Conservation (phyloP, 2,113 vertebrate genomes). For the Falco punctatus region DNA sequence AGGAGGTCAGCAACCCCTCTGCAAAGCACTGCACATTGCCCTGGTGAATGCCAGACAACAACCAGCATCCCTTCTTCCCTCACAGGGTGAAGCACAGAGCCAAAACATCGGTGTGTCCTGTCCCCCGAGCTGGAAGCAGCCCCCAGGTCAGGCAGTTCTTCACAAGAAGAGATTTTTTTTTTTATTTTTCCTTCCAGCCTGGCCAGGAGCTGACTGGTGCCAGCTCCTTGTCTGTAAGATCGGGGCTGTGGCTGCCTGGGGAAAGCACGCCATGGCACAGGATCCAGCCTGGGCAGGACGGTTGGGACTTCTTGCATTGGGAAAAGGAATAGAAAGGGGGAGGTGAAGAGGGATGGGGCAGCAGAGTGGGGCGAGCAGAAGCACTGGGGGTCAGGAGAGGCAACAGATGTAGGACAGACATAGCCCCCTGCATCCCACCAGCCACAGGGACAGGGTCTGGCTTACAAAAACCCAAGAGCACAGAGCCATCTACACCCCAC, state of each 20-base stretch:
- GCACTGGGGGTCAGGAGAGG: background rate
- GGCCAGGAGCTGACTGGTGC: fast-evolving
- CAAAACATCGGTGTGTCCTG: fast-evolving
- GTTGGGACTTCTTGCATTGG: background rate
- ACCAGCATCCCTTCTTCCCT: background rate
- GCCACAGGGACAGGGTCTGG: fast-evolving
- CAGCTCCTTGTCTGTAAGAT: background rate
- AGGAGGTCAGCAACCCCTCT: background rate
- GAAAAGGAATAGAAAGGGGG: background rate
- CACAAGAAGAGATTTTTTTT: background rate
- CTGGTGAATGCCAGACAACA: fast-evolving
- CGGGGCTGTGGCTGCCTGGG: background rate
- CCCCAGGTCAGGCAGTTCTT: background rate
- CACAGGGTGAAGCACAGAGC: background rate
- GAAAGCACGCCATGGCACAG: background rate
- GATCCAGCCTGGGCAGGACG: background rate
- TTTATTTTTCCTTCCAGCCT: background rate
- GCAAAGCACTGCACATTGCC: background rate
- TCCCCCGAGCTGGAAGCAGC: background rate
- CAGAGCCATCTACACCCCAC: background rate
- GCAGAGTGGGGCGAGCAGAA: background rate
- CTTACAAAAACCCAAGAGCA: background rate
- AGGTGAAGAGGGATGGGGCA: background rate
- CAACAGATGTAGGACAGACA: fast-evolving
- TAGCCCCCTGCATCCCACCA: fast-evolving